Conservation (phyloP, 1,140 invertebrate genomes). For the Hesperophylax magnus region DNA sequence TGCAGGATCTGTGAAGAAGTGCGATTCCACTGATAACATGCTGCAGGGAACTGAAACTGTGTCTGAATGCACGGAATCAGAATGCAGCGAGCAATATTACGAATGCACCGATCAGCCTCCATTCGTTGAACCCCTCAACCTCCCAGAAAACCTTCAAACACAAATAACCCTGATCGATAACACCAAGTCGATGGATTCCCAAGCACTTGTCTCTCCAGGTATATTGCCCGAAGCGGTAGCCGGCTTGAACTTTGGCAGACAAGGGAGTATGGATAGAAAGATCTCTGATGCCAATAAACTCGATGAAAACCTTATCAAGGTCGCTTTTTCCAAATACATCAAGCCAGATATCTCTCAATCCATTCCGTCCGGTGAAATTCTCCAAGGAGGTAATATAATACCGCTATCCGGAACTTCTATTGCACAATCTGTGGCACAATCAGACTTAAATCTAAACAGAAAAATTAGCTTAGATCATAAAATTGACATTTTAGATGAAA, state of each 20-base stretch:
- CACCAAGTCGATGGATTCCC: conserved; percentile 10
- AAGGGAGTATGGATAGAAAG: conserved; percentile 48
- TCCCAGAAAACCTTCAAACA: conserved; percentile 60
- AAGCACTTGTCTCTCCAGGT: conserved; percentile 9
- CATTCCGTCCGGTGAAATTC: not conserved
- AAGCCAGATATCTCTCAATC: conserved; percentile 38
- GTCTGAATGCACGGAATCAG: conserved; percentile 70
- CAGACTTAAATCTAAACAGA: conserved; percentile 51
- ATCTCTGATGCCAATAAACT: conserved; percentile 50
- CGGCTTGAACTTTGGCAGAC: conserved; percentile 34
- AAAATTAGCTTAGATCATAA: conserved; percentile 68
- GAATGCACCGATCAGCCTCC: conserved; percentile 66
- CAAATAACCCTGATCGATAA: conserved; percentile 60
- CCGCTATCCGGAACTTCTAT: not conserved
- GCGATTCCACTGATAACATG: conserved; percentile 70
- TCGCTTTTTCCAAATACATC: conserved; percentile 61
- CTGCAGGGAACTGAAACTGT: conserved; percentile 69
- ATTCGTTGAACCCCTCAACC: conserved; percentile 60
- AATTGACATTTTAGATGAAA: conserved; percentile 69
- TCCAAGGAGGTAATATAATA: not conserved
- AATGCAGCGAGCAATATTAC: conserved; percentile 69
- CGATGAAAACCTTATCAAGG: conserved; percentile 65
- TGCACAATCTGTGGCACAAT: not conserved
- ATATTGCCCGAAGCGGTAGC: conserved; percentile 32
- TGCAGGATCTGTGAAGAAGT: conserved; percentile 63